Evolutionary conservation across 2,113 vertebrate genomes (phyloP).

Genomic region (Egretta garzetta): DNA sequence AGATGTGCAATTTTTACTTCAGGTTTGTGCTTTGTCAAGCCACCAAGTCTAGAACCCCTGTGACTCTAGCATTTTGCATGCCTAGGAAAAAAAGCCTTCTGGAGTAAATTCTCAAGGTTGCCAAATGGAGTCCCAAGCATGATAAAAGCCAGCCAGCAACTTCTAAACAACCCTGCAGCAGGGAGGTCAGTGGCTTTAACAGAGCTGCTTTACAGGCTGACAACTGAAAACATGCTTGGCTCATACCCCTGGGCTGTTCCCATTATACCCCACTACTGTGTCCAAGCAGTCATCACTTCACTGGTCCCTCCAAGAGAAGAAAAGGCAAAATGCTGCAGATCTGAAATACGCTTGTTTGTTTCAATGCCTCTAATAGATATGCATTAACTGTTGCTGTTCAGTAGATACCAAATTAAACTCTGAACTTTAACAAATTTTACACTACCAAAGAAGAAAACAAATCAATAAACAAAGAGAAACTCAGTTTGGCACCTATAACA

Average conservation of each 20-base stretch:
- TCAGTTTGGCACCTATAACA: not conserved
- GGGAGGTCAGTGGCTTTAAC: not conserved
- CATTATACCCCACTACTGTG: not conserved
- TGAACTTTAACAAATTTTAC: not conserved
- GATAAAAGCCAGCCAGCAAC: not conserved
- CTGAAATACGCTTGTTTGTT: not conserved
- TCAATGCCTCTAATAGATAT: not conserved
- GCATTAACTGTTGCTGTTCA: not conserved
- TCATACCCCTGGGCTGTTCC: not conserved
- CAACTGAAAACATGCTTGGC: not conserved
- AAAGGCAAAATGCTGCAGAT: not conserved
- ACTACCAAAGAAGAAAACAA: not conserved
- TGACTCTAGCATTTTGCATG: not conserved
- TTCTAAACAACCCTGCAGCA: not conserved
- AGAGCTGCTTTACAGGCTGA: not conserved
- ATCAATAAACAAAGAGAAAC: not conserved
- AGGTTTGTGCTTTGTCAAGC: not conserved
- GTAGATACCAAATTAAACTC: not conserved
- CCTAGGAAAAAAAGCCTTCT: not conserved
- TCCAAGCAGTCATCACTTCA: not conserved
- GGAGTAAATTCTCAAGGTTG: not conserved
- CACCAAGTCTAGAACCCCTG: not conserved
- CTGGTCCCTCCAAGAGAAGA: not conserved
- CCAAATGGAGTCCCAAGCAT: not conserved
- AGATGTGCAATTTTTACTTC: not conserved